Evolutionary conservation across 2,113 vertebrate genomes (phyloP).

Genomic region (Tachysurus vachellii): DNA sequence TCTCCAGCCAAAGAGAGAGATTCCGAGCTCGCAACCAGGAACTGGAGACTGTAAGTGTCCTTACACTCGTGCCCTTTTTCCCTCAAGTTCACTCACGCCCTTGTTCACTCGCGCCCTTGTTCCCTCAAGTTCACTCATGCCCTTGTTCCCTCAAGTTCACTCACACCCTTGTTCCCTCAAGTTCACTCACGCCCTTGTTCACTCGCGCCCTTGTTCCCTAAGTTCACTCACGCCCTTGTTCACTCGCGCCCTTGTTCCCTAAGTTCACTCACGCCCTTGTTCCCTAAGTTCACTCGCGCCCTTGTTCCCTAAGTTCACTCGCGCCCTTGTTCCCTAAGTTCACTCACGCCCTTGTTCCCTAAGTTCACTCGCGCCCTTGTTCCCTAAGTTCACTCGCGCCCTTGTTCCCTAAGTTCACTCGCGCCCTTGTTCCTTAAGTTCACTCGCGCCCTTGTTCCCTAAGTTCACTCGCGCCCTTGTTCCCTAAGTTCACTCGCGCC

Average conservation of each 20-base stretch:
- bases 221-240: not conserved
- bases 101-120: no score
- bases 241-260: no score
- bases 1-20: slow-evolving; percentile 95
- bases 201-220: not conserved
- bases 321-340: not conserved
- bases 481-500: no score
- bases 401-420: no score
- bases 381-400: no score
- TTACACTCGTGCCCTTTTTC: not conserved
- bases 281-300: not conserved
- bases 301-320: no score
- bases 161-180: no score
- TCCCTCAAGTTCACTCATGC: not conserved
- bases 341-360: not conserved
- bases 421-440: no score
- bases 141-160: not conserved
- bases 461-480: no score
- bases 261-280: not conserved
- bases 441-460: no score
- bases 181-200: not conserved
- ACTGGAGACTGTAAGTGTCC: slow-evolving; percentile 83
- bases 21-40: slow-evolving; percentile 94
- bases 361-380: no score
- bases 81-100: not conserved